Evolutionary conservation across 1,140 invertebrate species (phyloP).

Genomic region (Brachionus asplanchnoidis): DNA sequence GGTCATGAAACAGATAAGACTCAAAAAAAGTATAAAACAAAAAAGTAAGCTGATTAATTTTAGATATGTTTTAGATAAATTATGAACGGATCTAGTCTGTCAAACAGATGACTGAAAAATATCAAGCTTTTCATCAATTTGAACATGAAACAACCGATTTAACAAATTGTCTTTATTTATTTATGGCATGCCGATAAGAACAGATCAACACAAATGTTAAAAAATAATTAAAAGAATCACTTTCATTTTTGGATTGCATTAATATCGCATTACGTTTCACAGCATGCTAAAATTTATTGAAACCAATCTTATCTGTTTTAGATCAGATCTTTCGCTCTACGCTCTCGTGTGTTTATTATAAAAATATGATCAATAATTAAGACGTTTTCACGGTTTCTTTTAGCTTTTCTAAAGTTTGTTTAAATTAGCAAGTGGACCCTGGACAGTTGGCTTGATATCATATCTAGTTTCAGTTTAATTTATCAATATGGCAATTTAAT

Average conservation of each 20-base stretch:
- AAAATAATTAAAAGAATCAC: not conserved
- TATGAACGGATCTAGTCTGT: not conserved
- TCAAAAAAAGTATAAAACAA: no score
- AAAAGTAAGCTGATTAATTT: no score
- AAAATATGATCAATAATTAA: not conserved
- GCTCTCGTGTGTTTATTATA: not conserved
- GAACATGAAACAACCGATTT: not conserved
- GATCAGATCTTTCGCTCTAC: not conserved
- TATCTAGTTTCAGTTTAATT: not conserved
- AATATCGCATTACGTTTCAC: not conserved
- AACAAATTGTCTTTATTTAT: not conserved
- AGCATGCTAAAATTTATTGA: not conserved
- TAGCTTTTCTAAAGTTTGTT: not conserved
- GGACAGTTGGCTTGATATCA: not conserved
- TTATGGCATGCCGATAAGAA: not conserved
- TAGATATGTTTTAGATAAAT: not conserved
- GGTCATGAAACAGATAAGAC: no score
- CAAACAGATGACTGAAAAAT: not conserved
- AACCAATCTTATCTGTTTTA: not conserved
- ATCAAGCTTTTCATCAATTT: not conserved
- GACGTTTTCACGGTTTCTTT: not conserved
- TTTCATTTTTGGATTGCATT: not conserved
- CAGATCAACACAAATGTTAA: not conserved
- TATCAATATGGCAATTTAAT: not conserved
- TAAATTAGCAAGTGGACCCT: not conserved